Evolutionary conservation across 2,113 vertebrate species (phyloP), one percentile per base, ranked within the genome.

Genomic region (Brachyhypopomus gauderio): DNA sequence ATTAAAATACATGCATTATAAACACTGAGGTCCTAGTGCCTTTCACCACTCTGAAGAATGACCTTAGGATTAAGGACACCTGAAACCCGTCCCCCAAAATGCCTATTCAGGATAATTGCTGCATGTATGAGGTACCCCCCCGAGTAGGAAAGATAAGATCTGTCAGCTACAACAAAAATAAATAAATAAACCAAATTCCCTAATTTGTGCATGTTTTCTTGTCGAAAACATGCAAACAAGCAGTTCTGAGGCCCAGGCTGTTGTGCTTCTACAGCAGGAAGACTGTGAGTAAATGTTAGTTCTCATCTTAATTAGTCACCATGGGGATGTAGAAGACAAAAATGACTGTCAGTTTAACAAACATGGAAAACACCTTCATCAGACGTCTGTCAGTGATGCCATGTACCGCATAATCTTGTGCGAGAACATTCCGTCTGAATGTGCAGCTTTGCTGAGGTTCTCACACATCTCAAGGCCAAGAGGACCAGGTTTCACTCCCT

Each of bases 261-360:
- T 82, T 64, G 76, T 30, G 64, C 41, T 52, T 71, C 77, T 79
- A 72, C 84, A 79, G 76, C 62, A 75, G 45, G 71, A 82, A 64
- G 63, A 72, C 82, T 62, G 74, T 5, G 76, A 76, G 78, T 77
- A 84, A 84, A 77, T 75, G 76, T 75, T 78, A 58, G 70, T 72
- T 74, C 72, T 75, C 71, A 78, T 75, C 81, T 82, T 82, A 85
- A 85, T 85, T 78, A 85, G 77, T 72, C 76, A 83, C 80, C 80
- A 48, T 71, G 80, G 84, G 84, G 80, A 85, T 72, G 64, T 58
- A 70, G 60, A 80, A 69, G 58, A 79, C 55, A 25, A 70, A 4
- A 64, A 82, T 56, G 59, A 63, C 41, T 59, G 48, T 85, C 75
- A 76, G 56, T 34, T 58, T 72, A 14, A 72, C 73, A 64, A 66